Percentiles rank a stretch among this genome's conserved stretches.
phyloP scores from a whole-genome alignment of 2,797 vertebrate species.

The Pangasius macronema region DNA sequence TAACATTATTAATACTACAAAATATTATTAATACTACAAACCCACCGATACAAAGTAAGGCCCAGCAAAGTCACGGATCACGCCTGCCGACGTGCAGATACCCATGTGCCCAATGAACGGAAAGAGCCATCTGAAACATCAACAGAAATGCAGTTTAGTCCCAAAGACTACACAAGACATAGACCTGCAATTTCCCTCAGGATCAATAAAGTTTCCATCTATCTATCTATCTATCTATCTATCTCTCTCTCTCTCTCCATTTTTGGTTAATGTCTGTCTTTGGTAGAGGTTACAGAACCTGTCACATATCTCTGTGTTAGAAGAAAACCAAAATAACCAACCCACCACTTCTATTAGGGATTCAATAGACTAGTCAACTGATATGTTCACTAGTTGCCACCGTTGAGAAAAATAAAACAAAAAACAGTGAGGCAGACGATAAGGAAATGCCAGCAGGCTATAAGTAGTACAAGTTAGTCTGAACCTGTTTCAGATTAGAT shows the following conservation, averaged over 20 bases:
- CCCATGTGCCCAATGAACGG: constrained; percentile 98
- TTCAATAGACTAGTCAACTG: too few relatives aligned
- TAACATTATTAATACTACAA: not conserved
- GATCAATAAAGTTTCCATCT: not conserved
- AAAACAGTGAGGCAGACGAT: too few relatives aligned
- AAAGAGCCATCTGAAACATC: constrained; percentile 87
- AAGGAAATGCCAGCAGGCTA: too few relatives aligned
- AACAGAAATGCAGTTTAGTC: not conserved
- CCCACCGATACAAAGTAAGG: constrained; percentile 97
- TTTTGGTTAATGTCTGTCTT: too few relatives aligned
- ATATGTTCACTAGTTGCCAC: too few relatives aligned
- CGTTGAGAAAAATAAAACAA: too few relatives aligned
- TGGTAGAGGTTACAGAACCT: not conserved
- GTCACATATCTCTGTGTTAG: not conserved
- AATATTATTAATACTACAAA: constrained; percentile 46
- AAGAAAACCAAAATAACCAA: not conserved
- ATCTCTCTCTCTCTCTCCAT: not conserved
- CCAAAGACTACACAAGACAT: not conserved
- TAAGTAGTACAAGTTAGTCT: too few relatives aligned
- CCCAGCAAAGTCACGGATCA: constrained; percentile 95
- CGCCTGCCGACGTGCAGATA: constrained; percentile 91
- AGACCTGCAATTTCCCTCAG: not conserved
- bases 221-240: not conserved
- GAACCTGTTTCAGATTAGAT: not conserved
- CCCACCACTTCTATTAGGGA: not conserved